phyloP scores from a whole-genome alignment of 2,113 vertebrate genomes.

The Oreochromis spilurus region DNA sequence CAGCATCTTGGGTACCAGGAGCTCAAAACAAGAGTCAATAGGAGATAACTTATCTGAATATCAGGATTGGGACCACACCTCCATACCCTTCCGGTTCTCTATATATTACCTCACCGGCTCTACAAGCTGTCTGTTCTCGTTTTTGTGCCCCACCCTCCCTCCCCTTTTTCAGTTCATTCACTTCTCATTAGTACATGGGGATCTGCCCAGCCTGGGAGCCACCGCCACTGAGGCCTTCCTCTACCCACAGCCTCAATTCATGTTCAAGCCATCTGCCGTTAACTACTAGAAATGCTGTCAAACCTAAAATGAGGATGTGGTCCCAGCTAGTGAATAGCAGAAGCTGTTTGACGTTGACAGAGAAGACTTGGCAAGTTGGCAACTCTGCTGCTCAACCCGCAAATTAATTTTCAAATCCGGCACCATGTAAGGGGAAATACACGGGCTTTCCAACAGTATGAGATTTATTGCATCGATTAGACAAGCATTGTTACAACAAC shows the following conservation, averaged over 20 bases:
- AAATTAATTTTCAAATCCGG: background rate
- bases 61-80: background rate
- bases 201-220: background rate
- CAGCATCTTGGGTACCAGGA: background rate
- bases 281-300: background rate
- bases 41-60: background rate
- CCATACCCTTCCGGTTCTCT: background rate
- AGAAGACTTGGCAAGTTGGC: background rate
- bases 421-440: background rate
- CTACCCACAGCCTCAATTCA: background rate
- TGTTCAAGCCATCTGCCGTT: background rate
- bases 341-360: background rate
- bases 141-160: background rate
- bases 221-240: accelerated
- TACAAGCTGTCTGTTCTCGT: too few species aligned
- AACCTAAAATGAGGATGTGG: background rate
- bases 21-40: background rate
- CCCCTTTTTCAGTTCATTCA: background rate
- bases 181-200: background rate
- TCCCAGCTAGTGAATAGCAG: background rate
- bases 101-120: background rate
- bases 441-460: background rate
- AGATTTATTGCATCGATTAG: background rate
- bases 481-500: background rate
- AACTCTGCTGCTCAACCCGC: background rate